Percentiles rank a stretch among this genome's conserved stretches.
Evolutionary conservation across 2,888 invertebrate species (phyloP).

Genomic region (Pristionchus arcanus): DNA sequence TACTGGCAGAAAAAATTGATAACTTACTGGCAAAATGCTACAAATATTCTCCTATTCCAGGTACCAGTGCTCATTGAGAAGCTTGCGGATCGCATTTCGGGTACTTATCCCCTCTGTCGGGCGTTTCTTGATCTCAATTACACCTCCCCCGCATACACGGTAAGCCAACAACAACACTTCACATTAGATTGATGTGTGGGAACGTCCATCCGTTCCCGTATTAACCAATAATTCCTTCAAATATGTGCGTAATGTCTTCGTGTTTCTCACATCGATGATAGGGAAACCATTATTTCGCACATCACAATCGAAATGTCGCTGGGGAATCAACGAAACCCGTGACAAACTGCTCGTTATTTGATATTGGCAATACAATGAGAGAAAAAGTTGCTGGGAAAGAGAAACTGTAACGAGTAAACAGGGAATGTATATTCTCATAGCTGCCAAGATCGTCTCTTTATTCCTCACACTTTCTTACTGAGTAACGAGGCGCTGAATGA

Average conservation of each 20-base stretch:
- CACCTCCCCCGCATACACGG: conserved; percentile 55
- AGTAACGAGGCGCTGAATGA: too few relatives aligned
- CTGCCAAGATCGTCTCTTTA: too few relatives aligned
- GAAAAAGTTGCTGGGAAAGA: not conserved
- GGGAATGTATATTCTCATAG: too few relatives aligned
- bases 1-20: too few relatives aligned
- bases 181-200: not conserved
- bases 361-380: not conserved
- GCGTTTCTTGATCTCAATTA: conserved; percentile 57
- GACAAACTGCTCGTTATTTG: not conserved
- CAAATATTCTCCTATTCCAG: conserved; percentile 55
- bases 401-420: not conserved
- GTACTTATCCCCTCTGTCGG: not conserved
- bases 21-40: too few relatives aligned
- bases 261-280: conserved; percentile 58
- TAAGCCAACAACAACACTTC: not conserved
- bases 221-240: conserved; percentile 6
- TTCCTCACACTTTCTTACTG: too few relatives aligned
- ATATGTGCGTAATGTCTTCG: not conserved
- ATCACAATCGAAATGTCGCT: conserved; percentile 64
- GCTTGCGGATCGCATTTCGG: conserved; percentile 61
- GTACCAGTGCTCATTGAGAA: conserved; percentile 70
- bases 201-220: not conserved
- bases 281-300: conserved; percentile 57
- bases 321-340: conserved; percentile 8